Evolutionary conservation across 1,140 invertebrate species (phyloP), one percentile per base, ranked within the genome.

Genomic region (Macrobrachium nipponense): DNA sequence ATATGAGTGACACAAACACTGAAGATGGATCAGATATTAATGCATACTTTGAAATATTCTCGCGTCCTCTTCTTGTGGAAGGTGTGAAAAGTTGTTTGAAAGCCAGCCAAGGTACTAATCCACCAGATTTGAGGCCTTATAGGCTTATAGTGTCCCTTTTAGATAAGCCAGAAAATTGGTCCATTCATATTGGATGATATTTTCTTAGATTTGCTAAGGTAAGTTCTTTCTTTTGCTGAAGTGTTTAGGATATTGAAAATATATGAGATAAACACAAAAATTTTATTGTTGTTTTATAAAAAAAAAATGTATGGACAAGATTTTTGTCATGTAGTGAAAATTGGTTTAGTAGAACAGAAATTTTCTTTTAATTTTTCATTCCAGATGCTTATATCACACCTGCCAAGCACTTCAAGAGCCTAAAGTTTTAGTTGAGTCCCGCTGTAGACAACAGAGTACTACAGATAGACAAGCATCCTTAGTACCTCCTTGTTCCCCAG

Each of bases 141-240:
- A 93, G 96, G 88, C 94, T 98, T 77, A 92, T 98, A 82, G 94
- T 97, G 11, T 97, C 96, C 61, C 92, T 98, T 58, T 92, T 98
- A 36, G 97, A 98, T 90, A 96, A 97, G 91, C 94, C 95, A 62
- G 97, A 98, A 98, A 91, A 96, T 98, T 81, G 96, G 96, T 15
- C 94, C 94, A 72, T 93, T 95, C 14, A 96, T 98, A 88, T 91
- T 98, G 76, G 96, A 98, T 90, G 95, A 95, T 91, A 95, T 97
- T 83, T 92, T 98, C 11, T 94, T 96, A 86, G 95, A 98, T 90
- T 94, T 98, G 77, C 96, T 98, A 91, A 94, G 96, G 92, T 95
- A 91, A 60, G 60, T 68, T 60, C 11, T 18, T n/a, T 43, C 20
- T 77, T 60, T 44, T 58, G 61, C 51, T 10, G 7, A 51, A 5